These are phyloP conservation scores for Telmatherina bonti DNA, from an alignment of 2,797 vertebrate species.

Conservation along the genomic window DNA sequence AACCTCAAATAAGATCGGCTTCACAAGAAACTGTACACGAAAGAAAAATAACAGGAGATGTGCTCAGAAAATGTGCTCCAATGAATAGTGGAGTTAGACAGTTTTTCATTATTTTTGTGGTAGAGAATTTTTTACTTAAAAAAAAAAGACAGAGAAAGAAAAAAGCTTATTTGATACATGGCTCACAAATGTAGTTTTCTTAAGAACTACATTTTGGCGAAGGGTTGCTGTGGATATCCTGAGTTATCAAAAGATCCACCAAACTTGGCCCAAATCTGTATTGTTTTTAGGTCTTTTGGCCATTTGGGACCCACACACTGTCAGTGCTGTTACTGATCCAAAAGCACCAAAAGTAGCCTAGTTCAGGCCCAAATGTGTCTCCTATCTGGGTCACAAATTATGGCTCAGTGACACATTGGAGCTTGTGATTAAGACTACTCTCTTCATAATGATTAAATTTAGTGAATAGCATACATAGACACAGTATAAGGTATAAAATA, in stretches of 20 bases:
- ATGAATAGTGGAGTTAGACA: neutral
- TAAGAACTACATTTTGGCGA: neutral
- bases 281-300: neutral
- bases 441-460: neutral
- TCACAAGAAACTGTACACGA: neutral
- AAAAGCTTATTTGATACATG: neutral
- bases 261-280: neutral
- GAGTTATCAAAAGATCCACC: neutral
- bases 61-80: no score
- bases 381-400: neutral
- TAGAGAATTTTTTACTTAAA: neutral
- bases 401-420: neutral
- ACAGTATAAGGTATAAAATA: neutral
- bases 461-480: neutral
- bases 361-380: constrained; percentile 3
- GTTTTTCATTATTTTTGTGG: no score
- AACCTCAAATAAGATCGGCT: neutral
- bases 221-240: neutral
- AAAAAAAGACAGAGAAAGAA: neutral
- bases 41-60: neutral
- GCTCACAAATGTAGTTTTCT: neutral
- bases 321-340: neutral
- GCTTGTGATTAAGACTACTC: constrained; percentile 1
- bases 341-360: neutral
- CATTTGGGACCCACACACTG: constrained; percentile 1